Evolutionary conservation across 2,888 invertebrate genomes (phyloP), one percentile per base, ranked within the genome.

Genomic region (Argyresthia goedartella): DNA sequence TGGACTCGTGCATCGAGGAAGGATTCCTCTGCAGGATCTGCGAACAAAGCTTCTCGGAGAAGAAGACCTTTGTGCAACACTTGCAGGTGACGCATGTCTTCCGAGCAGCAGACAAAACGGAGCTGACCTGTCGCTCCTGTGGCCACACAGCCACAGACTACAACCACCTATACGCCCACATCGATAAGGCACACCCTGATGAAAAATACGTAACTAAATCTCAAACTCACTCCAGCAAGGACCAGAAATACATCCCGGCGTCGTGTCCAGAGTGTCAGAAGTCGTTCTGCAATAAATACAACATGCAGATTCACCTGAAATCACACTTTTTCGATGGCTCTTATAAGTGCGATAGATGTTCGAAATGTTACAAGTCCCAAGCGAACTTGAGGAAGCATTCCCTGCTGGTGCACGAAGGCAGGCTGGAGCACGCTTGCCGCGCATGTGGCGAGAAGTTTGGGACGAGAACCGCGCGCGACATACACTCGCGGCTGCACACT

Each of bases 391-490:
- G 67, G 13, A 70, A 69, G 14, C 89, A 90, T 59, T 63, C 63
- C 54, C 78, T 73, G 55, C 34, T 68, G 0, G 69, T 69, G 0
- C 89, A 89, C 55, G 75, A 77, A 4, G 77, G 88, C 4, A 61
- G 72, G 1, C 70, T 86, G 52, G 73, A 73, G 0, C 76, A 76
- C 60, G 52, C 67, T 0, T 89, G 89, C 58, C 52, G 67, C 0
- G 60, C 65, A 11, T 89, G 89, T 58, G 76, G 76, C 0, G 88
- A 88, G 55, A 75, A 74, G 2, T 89, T 89, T 58, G 80, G 87
- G 0, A 71, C 81, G 1, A 67, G 76, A 0, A 60, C 65, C 8
- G 74, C 77, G 11, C 73, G 88, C 36, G 71, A 84, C 54, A 66
- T 69, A 0, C 89, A 89, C 72, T 47, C 62, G 0, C 68, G 75